Conservation (phyloP, 2,888 invertebrate genomes). For the Sinotaia quadrata region DNA sequence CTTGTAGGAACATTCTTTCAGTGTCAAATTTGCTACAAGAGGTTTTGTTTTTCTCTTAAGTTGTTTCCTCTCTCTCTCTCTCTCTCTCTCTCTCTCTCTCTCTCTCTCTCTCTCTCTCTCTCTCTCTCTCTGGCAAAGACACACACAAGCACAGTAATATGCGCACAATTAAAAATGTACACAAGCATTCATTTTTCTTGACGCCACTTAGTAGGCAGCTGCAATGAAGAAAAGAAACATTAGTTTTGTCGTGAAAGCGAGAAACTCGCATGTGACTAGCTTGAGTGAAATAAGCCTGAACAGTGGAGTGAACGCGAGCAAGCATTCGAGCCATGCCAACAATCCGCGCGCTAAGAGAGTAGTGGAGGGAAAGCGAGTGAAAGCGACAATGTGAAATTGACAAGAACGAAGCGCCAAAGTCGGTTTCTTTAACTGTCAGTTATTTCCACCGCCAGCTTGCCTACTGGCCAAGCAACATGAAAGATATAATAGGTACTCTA, state of each 20-base stretch:
- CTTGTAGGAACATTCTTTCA: not conserved
- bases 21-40: constrained; percentile 18
- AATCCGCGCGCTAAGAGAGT: not conserved
- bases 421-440: not conserved
- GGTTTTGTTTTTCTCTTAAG: not conserved
- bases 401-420: constrained; percentile 19
- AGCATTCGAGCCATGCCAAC: not conserved
- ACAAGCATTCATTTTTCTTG: not conserved
- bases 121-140: not conserved
- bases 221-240: no score
- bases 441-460: no score
- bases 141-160: not conserved
- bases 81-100: constrained; percentile 1
- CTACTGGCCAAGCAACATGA: no score
- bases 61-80: not conserved
- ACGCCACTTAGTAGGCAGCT: no score
- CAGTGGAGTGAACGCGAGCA: no score
- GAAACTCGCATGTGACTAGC: no score
- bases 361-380: not conserved
- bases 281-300: no score
- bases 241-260: no score
- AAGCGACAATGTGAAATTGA: constrained; percentile 20
- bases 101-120: constrained; percentile 2
- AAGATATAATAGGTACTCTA: no score
- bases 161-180: not conserved